phyloP scores from a whole-genome alignment of 2,113 vertebrate species.

The Upupa epops region DNA sequence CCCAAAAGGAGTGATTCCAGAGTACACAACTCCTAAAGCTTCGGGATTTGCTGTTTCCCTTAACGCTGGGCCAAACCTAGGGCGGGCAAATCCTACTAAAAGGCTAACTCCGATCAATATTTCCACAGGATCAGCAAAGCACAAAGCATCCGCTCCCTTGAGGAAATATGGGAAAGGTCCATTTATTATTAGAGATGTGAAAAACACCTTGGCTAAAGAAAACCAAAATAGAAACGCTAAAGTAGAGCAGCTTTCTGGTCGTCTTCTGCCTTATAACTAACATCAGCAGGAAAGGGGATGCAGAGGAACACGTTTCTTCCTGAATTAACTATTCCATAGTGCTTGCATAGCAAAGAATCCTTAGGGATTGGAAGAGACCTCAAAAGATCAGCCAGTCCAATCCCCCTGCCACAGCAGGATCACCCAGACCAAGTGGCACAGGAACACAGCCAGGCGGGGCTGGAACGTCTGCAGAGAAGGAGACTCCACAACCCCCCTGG shows the following conservation, averaged over 20 bases:
- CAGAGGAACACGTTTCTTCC: background rate
- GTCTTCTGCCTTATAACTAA: background rate
- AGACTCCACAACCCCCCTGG: no score
- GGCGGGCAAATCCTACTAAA: background rate
- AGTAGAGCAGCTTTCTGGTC: slow-evolving; percentile 12
- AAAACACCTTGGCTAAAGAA: slow-evolving; percentile 57
- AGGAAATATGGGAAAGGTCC: slow-evolving; percentile 16
- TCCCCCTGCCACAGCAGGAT: no score
- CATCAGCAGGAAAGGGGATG: background rate
- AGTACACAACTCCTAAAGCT: background rate
- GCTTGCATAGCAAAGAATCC: no score
- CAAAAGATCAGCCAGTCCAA: no score
- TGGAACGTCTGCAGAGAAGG: no score
- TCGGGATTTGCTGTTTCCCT: background rate
- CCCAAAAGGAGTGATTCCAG: background rate
- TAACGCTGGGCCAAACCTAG: background rate
- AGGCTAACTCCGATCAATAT: background rate
- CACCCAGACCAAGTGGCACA: no score
- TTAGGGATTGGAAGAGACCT: no score
- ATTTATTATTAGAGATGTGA: slow-evolving; percentile 49
- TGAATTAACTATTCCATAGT: background rate
- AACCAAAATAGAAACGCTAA: slow-evolving; percentile 60
- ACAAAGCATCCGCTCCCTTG: slow-evolving; percentile 35
- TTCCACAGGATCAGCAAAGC: slow-evolving; percentile 44
- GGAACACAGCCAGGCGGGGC: no score